These are phyloP conservation scores for Himalopsyche phryganea DNA, from an alignment of 1,140 invertebrate genomes.

Conservation along the genomic window DNA sequence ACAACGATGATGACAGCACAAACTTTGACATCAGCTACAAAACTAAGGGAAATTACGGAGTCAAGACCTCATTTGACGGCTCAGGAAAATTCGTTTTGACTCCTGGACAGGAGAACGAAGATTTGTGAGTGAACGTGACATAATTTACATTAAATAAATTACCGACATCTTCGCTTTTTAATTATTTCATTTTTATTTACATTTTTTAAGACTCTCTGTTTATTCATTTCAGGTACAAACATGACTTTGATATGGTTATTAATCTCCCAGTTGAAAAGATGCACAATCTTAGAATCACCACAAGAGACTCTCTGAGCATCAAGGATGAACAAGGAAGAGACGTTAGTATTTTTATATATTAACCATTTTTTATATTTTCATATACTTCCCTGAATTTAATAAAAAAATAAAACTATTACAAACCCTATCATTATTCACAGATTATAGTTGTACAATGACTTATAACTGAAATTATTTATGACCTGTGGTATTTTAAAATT, in stretches of 20 bases:
- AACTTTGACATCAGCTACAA: slow-evolving; percentile 45
- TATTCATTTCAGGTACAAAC: slow-evolving; percentile 16
- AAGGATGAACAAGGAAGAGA: slow-evolving; percentile 31
- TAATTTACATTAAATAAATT: too few species aligned
- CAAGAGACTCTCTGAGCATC: slow-evolving; percentile 37
- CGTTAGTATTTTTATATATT: too few species aligned
- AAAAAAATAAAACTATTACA: too few species aligned
- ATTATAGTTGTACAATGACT: too few species aligned
- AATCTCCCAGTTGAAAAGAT: slow-evolving; percentile 45
- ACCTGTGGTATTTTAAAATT: too few species aligned
- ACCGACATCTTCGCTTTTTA: too few species aligned
- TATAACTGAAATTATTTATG: too few species aligned
- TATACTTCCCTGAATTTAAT: too few species aligned
- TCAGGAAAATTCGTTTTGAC: slow-evolving; percentile 28
- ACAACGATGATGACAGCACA: slow-evolving; percentile 35
- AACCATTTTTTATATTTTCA: too few species aligned
- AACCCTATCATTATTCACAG: too few species aligned
- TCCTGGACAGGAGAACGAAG: slow-evolving; percentile 37
- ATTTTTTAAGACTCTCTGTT: neutral
- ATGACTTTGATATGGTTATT: slow-evolving; percentile 12
- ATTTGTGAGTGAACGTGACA: slow-evolving; percentile 44
- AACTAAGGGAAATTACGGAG: slow-evolving; percentile 44
- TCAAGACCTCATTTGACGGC: slow-evolving; percentile 39
- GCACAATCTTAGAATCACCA: slow-evolving; percentile 45
- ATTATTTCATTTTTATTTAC: neutral